Base-by-base conservation (phyloP, 2,113 vertebrate species). In the Solea solea region DNA sequence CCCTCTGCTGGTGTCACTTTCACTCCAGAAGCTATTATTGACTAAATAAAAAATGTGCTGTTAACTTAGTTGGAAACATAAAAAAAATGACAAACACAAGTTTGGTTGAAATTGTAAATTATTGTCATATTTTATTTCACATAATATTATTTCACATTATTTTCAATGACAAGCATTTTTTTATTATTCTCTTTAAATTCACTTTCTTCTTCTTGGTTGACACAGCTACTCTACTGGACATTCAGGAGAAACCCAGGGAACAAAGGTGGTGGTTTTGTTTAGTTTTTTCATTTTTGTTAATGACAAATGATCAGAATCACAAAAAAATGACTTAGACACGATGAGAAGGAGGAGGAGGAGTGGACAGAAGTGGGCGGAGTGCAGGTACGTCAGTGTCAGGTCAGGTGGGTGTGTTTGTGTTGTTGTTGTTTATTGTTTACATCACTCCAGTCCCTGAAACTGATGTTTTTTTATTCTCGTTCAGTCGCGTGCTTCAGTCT, bases 51-150 rank as follows among this genome's bases (percentile, higher is more conserved):
- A 34, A 34, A 34, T 34, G 0, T 34, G 5, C 34, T 4, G 5
- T 34, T 1, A 3, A 34, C 2, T 34, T 34, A 4, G 34, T 34
- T 21, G 21, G 21, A 21, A 21, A 21, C 21, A 21, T 21, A 21
- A 21, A 21, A 21, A 21, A 34, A 60, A 63, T 41, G 2, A 74
- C 59, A 67, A 49, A 57, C 9, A 25, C 8, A 45, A 25, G n/a
- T 74, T 72, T 81, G 83, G 72, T 60, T 81, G 76, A 90, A 89
- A 90, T 65, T 75, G 83, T 82, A 86, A 88, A 89, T 85, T 64
- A 80, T 21, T 71, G 65, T 82, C 9, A 39, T 58, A 76, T 86
- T 89, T 93, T 91, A 90, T 90, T 90, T 87, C 68, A 87, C 82
- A 85, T 84, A 74, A 85, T 84, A 74, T 72, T 21, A 21, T 80